Evolutionary conservation across 2,888 invertebrate species (phyloP).

Genomic region (Caradrina kadenii): DNA sequence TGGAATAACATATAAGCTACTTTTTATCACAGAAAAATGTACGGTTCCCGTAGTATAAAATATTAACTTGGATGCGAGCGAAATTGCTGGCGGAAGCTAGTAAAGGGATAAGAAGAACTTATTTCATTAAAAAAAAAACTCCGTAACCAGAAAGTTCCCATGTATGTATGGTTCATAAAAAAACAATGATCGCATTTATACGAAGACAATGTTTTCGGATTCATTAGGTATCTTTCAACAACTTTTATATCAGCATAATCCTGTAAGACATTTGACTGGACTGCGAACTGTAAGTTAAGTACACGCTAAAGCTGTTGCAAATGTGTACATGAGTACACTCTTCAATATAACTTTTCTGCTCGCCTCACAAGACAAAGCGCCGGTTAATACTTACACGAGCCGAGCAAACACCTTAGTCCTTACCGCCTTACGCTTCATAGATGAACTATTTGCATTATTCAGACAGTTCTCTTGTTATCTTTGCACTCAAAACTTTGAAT

Average conservation of each 20-base stretch:
- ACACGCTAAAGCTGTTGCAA: not conserved
- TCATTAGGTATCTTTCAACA: conserved; percentile 8
- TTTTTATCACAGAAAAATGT: no score
- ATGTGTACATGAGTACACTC: not conserved
- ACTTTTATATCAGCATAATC: no score
- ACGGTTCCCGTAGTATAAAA: no score
- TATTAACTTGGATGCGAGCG: no score
- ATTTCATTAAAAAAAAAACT: no score
- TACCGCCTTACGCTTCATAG: conserved; percentile 61
- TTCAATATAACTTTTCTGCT: conserved; percentile 30
- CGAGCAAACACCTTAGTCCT: conserved; percentile 24
- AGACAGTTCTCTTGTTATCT: conserved; percentile 81
- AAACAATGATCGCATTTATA: no score
- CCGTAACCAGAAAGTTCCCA: no score
- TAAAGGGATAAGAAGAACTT: no score
- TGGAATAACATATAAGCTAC: no score
- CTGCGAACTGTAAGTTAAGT: not conserved
- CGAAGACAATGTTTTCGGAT: no score
- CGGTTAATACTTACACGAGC: conserved; percentile 36
- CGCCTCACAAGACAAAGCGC: conserved; percentile 15
- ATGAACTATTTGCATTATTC: conserved; percentile 81
- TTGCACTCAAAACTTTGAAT: conserved; percentile 85
- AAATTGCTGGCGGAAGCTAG: no score
- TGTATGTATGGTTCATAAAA: no score
- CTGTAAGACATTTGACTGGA: not conserved